phyloP scores from a whole-genome alignment of 2,797 vertebrate genomes.

The Onychomys leucogaster region DNA sequence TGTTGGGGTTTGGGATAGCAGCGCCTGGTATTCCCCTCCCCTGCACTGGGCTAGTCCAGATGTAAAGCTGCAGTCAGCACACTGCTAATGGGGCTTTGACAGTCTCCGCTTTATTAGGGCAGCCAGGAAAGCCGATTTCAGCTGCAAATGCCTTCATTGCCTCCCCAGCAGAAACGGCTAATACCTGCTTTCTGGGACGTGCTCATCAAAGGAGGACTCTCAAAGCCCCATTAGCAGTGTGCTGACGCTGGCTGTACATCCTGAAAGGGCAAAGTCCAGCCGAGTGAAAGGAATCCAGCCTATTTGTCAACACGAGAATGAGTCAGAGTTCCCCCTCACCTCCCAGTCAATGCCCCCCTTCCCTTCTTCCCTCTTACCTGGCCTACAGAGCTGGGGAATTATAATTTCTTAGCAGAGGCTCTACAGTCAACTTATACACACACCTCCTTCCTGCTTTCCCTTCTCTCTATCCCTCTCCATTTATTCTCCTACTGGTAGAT shows the following conservation, averaged over 20 bases:
- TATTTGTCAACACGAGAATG: conserved; percentile 74
- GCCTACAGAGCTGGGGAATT: neutral
- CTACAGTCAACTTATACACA: neutral
- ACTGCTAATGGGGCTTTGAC: conserved; percentile 52
- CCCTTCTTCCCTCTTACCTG: neutral
- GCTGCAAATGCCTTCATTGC: conserved; percentile 73
- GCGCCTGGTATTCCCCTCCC: neutral
- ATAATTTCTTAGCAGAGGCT: conserved; percentile 53
- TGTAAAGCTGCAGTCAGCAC: conserved; percentile 65
- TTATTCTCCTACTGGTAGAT: neutral
- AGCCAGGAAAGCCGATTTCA: conserved; percentile 71
- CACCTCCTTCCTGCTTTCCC: neutral
- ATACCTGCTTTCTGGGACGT: conserved; percentile 73
- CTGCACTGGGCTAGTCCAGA: conserved; percentile 27
- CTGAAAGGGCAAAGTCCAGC: conserved; percentile 78
- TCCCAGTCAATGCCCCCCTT: neutral
- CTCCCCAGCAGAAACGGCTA: conserved; percentile 77
- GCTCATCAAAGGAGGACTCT: conserved; percentile 75
- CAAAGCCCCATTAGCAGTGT: conserved; percentile 68
- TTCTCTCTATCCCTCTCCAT: neutral
- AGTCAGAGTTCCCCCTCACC: neutral
- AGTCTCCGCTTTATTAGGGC: conserved; percentile 72
- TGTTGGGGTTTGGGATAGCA: neutral
- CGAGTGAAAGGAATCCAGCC: conserved; percentile 76
- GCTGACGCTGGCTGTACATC: conserved; percentile 73